Conservation (phyloP, 2,113 vertebrate species). For the Oxygymnocypris stewartii region DNA sequence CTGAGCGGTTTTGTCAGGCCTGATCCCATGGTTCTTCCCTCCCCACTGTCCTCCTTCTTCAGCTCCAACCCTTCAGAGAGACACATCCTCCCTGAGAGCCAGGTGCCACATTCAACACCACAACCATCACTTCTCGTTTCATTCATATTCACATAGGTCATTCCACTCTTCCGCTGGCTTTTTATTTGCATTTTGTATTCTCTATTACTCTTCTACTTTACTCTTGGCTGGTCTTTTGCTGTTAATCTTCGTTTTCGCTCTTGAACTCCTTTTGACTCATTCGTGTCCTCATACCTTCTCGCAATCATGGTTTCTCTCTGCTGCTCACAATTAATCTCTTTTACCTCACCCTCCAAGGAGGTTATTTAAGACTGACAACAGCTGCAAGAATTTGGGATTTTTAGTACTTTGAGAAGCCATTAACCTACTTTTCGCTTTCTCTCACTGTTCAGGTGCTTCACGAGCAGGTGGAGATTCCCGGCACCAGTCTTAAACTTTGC, state of each 20-base stretch:
- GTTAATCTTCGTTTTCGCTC: slow-evolving; percentile 7
- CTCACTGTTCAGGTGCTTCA: slow-evolving; percentile 80
- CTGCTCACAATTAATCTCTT: slow-evolving; percentile 4
- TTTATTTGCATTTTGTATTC: neutral
- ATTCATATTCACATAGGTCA: neutral
- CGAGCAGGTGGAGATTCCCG: slow-evolving; percentile 87
- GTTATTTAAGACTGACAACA: neutral
- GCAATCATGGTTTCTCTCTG: neutral
- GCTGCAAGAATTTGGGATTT: neutral
- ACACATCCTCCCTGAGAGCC: slow-evolving; percentile 87
- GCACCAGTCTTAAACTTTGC: slow-evolving; percentile 80
- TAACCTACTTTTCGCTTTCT: neutral
- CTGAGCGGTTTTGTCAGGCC: slow-evolving; percentile 86
- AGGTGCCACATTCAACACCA: slow-evolving; percentile 69
- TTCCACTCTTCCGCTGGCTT: neutral
- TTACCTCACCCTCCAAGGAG: neutral
- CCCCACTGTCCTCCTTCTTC: slow-evolving; percentile 87
- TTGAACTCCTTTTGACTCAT: neutral
- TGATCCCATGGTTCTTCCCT: slow-evolving; percentile 84
- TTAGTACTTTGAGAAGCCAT: neutral
- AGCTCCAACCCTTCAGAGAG: slow-evolving; percentile 80
- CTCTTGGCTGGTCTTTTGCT: neutral
- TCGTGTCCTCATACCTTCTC: neutral
- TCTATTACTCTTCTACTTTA: neutral
- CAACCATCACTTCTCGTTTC: neutral